Conservation (phyloP, 2,888 invertebrate species). For the Diarsia brunnea region DNA sequence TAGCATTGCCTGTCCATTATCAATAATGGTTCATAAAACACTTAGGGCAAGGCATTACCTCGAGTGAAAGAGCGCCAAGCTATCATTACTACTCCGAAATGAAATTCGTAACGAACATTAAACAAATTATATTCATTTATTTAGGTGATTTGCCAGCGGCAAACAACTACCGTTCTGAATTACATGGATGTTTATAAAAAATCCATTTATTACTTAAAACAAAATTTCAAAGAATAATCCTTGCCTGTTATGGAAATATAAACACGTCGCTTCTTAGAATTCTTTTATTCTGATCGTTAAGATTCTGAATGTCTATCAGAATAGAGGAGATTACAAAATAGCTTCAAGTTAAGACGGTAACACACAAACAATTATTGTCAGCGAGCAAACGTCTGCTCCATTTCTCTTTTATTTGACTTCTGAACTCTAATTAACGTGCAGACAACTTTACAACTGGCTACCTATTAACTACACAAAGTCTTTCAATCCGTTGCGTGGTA, state of each 20-base stretch:
- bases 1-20: conserved; percentile 52
- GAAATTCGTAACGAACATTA: conserved; percentile 36
- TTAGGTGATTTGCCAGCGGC: conserved; percentile 36
- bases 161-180: conserved; percentile 23
- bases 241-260: background rate
- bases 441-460: conserved; percentile 58
- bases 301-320: background rate
- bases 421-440: conserved; percentile 51
- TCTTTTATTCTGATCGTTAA: background rate
- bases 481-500: conserved; percentile 80
- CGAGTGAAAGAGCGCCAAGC: conserved; percentile 18
- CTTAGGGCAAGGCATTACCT: conserved; percentile 30
- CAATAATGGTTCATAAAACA: conserved; percentile 55
- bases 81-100: conserved; percentile 40
- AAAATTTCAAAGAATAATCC: background rate
- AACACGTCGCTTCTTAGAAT: background rate
- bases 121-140: conserved; percentile 48
- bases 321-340: background rate
- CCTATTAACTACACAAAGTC: conserved; percentile 58
- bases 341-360: conserved; percentile 13
- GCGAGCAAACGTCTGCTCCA: conserved; percentile 32
- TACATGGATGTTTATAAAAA: conserved; percentile 29
- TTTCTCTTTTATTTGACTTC: conserved; percentile 45
- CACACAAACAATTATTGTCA: conserved; percentile 30
- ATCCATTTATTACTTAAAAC: conserved; percentile 12